Conservation (phyloP, 2,888 invertebrate genomes). For the Mycalesis mineus region DNA sequence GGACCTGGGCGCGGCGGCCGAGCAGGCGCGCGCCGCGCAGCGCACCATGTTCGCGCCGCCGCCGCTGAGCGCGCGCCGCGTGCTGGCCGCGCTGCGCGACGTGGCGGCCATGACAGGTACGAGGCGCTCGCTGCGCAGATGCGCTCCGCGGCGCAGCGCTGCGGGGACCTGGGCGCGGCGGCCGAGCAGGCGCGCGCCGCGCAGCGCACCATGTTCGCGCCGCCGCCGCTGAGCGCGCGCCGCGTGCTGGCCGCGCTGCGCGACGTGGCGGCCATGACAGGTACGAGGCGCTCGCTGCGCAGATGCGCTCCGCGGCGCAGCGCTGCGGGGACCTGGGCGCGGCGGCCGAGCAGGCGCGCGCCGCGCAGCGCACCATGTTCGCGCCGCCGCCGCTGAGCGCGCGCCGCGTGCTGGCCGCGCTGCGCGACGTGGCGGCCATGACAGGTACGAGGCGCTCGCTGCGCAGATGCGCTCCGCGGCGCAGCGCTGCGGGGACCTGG, state of each 20-base stretch:
- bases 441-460: too few species aligned
- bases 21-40: conserved; percentile 90
- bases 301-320: too few species aligned
- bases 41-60: conserved; percentile 92
- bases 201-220: conserved; percentile 93
- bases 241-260: conserved; percentile 89
- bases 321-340: conserved; percentile 91
- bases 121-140: not conserved
- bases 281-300: too few species aligned
- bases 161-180: conserved; percentile 91
- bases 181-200: conserved; percentile 90
- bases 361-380: too few species aligned
- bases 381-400: too few species aligned
- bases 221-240: conserved; percentile 85
- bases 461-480: too few species aligned
- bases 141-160: conserved; percentile 75
- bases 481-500: too few species aligned
- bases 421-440: too few species aligned
- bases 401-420: too few species aligned
- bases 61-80: conserved; percentile 83
- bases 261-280: conserved; percentile 89
- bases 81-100: conserved; percentile 90
- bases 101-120: conserved; percentile 85
- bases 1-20: conserved; percentile 94
- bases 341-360: conserved; percentile 91